Evolutionary conservation across 2,797 vertebrate genomes (phyloP), one percentile per base, ranked within the genome.

Genomic region (Rhinophrynus dorsalis): DNA sequence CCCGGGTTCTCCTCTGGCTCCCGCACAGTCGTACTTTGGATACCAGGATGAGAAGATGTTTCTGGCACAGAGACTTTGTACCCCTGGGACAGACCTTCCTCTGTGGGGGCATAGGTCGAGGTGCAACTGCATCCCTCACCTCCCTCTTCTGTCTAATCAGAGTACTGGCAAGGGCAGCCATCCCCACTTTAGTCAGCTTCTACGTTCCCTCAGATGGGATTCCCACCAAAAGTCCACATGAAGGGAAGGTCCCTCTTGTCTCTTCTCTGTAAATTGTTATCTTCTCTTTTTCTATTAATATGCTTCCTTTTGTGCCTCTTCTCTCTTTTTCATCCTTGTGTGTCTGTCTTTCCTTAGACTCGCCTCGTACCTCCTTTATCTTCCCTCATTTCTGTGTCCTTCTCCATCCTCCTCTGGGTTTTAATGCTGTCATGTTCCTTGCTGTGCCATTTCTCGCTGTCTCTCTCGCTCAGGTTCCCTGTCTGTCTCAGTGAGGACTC

Each of bases 1-100:
- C 91, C 44, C 88, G 83, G 77, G 91, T 86, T 71, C 89, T 83
- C 72, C 90, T 86, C 75, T 91, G 88, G 78, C 89, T 91, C 82
- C 94, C 91, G 82, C 94, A 96, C 82, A 95, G 86, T 75, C 92
- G 89, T 74, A 95, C 94, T 82, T 95, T 96, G 77, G 93, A 94
- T 83, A 96, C 92, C 57, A 96, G 85, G 76, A 94, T 88, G 21
- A 95, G 91, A 50, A 95, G 92, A 81, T 95, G 94, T 75, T 95
- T 95, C 84, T 96, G 93, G 84, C 94, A 96, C 20, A 95, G 90
- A 0, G 93, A 95, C 85, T 95, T 95, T 91, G 95, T 94, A 83
- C 89, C 92, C 68, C 93, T 92, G 30, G 93, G 92, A 81, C 93
- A 95, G 10, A 92, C 92, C 77, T 93, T 95, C 77, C 94, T 86